Base-by-base conservation (phyloP, 1,140 invertebrate genomes). In the Heliconius hewitsoni region DNA sequence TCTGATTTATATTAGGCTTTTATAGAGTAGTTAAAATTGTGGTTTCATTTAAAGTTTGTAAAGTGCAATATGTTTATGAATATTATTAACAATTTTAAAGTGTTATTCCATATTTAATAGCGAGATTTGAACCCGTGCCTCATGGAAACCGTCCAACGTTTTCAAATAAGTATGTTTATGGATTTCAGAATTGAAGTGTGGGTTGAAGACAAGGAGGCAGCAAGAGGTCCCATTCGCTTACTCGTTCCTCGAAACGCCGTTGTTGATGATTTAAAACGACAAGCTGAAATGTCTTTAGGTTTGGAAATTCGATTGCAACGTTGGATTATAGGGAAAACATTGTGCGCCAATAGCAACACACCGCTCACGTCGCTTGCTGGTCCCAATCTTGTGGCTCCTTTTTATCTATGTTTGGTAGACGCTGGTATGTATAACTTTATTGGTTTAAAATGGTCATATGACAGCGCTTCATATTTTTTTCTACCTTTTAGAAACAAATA, bases 291-390 rank as follows among this genome's bases (percentile, higher is more conserved):
- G 4, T 77, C 83, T 16, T 81, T 94, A 18, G 91, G 89, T 8
- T 74, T 93, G 18, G 86, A 86, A 50, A 89, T 95, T 46, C 89
- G 95, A 19, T 95, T 96, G 39, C 91, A 91, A 80, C 86, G 90
- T 13, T 94, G 91, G 91, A 92, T 93, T 74, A 87, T 91, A 81
- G 94, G 92, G 18, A 87, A 84, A 77, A 88, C 84, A 55, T 85
- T 91, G 73, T 93, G 90, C 84, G 86, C 85, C 23, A 83, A 89
- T 78, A 87, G 90, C 46, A 83, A 84, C 57, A 85, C 89, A 34
- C 79, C 83, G 8, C 80, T 91, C 19, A 39, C 77, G 8, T 78
- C 88, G 1, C 77, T 92, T 8, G 91, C 90, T 23, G 89, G 93
- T 70, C 82, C 90, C 37, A 78, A 93, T 79, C 86, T 94, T 80